phyloP scores from a whole-genome alignment of 2,888 invertebrate species.

The Coleophora flavipennella region DNA sequence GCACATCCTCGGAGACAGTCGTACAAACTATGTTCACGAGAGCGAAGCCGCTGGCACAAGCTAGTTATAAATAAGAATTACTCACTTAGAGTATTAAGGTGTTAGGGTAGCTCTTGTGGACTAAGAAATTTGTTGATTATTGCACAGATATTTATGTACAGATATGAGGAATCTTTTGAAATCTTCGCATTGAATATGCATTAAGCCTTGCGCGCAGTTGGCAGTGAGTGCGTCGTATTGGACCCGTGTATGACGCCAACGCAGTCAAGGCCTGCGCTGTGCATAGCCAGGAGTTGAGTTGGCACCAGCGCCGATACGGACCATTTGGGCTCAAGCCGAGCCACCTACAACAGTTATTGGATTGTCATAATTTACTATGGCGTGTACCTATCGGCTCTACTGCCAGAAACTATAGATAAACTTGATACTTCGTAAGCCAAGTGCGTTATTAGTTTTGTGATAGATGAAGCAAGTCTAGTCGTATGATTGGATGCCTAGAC shows the following conservation, averaged over 20 bases:
- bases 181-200: neutral
- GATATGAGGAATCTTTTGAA: no score
- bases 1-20: no score
- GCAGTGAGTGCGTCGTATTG: neutral
- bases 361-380: constrained; percentile 65
- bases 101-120: no score
- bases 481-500: no score
- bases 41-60: no score
- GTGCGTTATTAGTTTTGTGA: constrained; percentile 25
- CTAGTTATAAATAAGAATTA: no score
- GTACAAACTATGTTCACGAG: no score
- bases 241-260: neutral
- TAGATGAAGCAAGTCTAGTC: neutral
- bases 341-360: constrained; percentile 60
- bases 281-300: constrained; percentile 33
- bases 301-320: constrained; percentile 52
- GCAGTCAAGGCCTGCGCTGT: neutral
- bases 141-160: no score
- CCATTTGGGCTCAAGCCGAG: constrained; percentile 60
- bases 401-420: constrained; percentile 41
- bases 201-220: neutral
- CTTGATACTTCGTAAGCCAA: constrained; percentile 36
- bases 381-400: constrained; percentile 47
- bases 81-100: no score
- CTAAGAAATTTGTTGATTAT: no score